Percentiles rank a stretch among this genome's conserved stretches.
phyloP scores from a whole-genome alignment of 2,797 vertebrate genomes.

The Hybognathus amarus region DNA sequence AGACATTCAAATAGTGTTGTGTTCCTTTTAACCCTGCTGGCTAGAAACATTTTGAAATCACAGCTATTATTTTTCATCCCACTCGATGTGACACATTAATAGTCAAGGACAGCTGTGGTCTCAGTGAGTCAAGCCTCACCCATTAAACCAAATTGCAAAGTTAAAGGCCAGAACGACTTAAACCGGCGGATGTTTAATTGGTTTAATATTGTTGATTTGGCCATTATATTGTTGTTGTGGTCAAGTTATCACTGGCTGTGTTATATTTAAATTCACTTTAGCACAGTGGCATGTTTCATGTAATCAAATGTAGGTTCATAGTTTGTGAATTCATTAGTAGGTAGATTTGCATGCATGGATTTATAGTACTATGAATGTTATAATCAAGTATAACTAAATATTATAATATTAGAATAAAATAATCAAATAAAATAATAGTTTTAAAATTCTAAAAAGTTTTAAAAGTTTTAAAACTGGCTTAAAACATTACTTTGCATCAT shows the following conservation, averaged over 20 bases:
- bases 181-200: neutral
- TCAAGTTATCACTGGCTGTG: neutral
- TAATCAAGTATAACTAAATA: neutral
- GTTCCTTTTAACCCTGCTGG: conserved; percentile 24
- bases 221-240: conserved; percentile 20
- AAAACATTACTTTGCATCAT: neutral
- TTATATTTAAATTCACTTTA: neutral
- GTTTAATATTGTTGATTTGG: conserved; percentile 31
- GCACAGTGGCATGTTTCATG: neutral
- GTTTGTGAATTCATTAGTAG: neutral
- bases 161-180: conserved; percentile 27
- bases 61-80: conserved; percentile 32
- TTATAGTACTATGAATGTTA: neutral
- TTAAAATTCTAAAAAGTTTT: too few relatives aligned
- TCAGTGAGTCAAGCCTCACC: conserved; percentile 7
- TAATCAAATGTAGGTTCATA: neutral
- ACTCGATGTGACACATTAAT: conserved; percentile 41
- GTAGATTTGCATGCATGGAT: neutral
- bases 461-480: too few relatives aligned
- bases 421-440: neutral
- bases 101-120: conserved; percentile 38
- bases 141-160: conserved; percentile 32
- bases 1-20: conserved; percentile 11
- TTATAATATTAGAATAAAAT: neutral
- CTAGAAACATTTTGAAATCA: conserved; percentile 25